A percentile compares a stretch with the other conserved stretches of the same genome.
phyloP scores from a whole-genome alignment of 2,113 vertebrate species.

The Vidua macroura region DNA sequence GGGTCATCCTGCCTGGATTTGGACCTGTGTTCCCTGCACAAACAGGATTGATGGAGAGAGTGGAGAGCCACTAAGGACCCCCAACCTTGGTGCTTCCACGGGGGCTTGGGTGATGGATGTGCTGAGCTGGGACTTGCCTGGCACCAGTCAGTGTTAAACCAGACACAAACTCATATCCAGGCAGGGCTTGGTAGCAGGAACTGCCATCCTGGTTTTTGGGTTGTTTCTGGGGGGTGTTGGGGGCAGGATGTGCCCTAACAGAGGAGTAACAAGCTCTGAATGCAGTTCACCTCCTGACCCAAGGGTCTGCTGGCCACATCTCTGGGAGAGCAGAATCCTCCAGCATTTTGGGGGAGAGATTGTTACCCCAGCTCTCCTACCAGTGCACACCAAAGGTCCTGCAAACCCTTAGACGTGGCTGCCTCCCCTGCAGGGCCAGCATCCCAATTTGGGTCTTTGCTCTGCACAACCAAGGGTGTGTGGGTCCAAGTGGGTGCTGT shows the following conservation, averaged over 20 bases:
- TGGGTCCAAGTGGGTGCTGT: not conserved
- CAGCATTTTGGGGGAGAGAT: not conserved
- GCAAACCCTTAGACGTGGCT: not conserved
- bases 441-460: not conserved
- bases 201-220: not conserved
- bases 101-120: not conserved
- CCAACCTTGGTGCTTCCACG: not conserved
- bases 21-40: not conserved
- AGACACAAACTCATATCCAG: not conserved
- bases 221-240: rapidly evolving
- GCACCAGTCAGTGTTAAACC: not conserved
- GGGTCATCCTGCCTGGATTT: not conserved
- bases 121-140: not conserved
- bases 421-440: not conserved
- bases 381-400: rapidly evolving
- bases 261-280: not conserved
- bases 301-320: not conserved
- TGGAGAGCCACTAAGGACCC: too few relatives aligned
- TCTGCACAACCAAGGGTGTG: not conserved
- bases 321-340: not conserved
- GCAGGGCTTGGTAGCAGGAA: not conserved
- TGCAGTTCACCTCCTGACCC: not conserved
- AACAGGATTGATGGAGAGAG: not conserved
- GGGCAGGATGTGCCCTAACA: not conserved
- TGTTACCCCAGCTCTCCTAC: not conserved